Evolutionary conservation across 1,140 invertebrate species (phyloP), one percentile per base, ranked within the genome.

Genomic region (Tenebrio molitor): DNA sequence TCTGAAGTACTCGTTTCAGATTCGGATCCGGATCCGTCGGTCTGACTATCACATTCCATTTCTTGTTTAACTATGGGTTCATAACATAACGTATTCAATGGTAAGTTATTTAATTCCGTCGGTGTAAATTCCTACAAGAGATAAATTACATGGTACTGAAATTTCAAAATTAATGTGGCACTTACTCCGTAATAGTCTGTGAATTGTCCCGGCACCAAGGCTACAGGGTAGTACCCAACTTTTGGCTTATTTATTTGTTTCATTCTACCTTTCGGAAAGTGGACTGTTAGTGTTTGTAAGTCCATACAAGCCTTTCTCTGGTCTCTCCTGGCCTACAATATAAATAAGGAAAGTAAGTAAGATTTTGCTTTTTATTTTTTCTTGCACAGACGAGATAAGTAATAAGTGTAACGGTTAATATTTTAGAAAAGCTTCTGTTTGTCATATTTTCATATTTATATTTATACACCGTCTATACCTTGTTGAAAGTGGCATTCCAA

Each of bases 141-240:
- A 74, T 33, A 10, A 65, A 25, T 34, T 58, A 41, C 25, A 8
- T 39, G 3, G 8, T 39, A 53, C 14, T 42, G 33, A 29, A 29
- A 29, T 29, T 29, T 29, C 25, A 29, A 29, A 4, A 4, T 29
- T 29, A n/a, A 70, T 33, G 8, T 7, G 2, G 4, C 1, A 39
- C 46, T 5, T 82, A 95, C 90, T 88, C 87, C 88, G 83, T 94
- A 98, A 83, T 89, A 89, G 83, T 97, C 95, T 71, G 93, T 92
- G 84, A 91, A 98, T 84, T 99, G 97, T 66, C 96, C 97, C 15
- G 96, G 95, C 74, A 99, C 90, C 46, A 98, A 84, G 25, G 96
- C 89, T 19, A 98, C 89, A 14, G 97, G 97, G 86, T 97, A 98
- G 83, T 91, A 85, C 66, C 90, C 91, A n/a, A 89, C 77, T 81